Base-by-base conservation (phyloP, 2,888 invertebrate species). In the Orchesellides sinensis region DNA sequence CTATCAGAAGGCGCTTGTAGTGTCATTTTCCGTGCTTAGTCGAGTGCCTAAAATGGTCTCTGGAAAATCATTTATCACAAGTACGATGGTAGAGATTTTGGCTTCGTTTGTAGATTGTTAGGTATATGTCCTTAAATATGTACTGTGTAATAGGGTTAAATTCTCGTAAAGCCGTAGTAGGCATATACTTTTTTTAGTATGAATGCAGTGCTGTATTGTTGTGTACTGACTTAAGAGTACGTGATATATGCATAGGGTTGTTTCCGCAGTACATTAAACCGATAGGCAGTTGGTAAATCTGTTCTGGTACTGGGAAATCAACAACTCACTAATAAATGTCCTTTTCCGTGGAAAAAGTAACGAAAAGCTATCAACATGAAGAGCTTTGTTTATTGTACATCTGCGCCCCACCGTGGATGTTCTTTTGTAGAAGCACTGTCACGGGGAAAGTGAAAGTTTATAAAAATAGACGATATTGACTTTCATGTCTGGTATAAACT, bases 31-130 rank as follows among this genome's bases (percentile, higher is more conserved):
- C 72, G 79, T 88, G 88, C 81, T 87, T 84, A 88, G 85, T 87
- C 85, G 83, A 87, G 85, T 87, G 87, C 82, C 86, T 87, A 86
- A 87, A 87, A 88, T 87, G 86, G 85, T 85, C 85, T 86, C 84
- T 75, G 78, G 83, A 80, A 83, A 88, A 86, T 87, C 87, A 88
- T 88, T 88, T 88, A 87, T 88, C 87, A 88, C 86, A n/a, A 68
- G 25, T 21, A 61, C 47, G 49, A 23, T 35, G 27, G 63, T 52
- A 23, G 14, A 49, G n/a, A n/a, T n/a, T n/a, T n/a, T n/a, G n/a
- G n/a, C n/a, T n/a, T n/a, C n/a, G n/a, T n/a, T n/a, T n/a, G n/a
- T n/a, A n/a, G n/a, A n/a, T n/a, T n/a, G n/a, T n/a, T n/a, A n/a
- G n/a, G n/a, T n/a, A n/a, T n/a, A n/a, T n/a, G n/a, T n/a, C n/a